phyloP scores from a whole-genome alignment of 2,113 vertebrate species.

The Nerophis ophidion region DNA sequence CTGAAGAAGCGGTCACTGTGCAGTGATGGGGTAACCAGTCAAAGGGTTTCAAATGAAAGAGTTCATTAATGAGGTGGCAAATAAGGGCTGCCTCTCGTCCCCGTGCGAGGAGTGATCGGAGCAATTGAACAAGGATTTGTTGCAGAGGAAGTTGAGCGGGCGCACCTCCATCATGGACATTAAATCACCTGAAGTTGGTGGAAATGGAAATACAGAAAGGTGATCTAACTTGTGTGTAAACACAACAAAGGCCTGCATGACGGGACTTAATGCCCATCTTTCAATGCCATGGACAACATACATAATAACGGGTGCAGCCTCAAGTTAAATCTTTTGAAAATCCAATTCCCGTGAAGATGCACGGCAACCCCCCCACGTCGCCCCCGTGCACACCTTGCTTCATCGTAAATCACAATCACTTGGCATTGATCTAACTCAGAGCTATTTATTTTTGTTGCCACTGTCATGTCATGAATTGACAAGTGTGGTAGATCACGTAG shows the following conservation, averaged over 20 bases:
- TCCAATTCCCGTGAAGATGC: slow-evolving; percentile 62
- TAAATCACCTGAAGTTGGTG: slow-evolving; percentile 54
- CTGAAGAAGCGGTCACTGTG: slow-evolving; percentile 57
- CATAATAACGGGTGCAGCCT: slow-evolving; percentile 39
- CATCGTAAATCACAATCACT: slow-evolving; percentile 38
- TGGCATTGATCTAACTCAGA: slow-evolving; percentile 61
- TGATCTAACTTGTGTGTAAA: slow-evolving; percentile 20
- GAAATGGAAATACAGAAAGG: slow-evolving; percentile 28
- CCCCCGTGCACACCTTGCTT: neutral
- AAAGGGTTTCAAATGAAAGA: slow-evolving; percentile 61
- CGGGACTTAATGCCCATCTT: slow-evolving; percentile 36
- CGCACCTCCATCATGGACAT: slow-evolving; percentile 46
- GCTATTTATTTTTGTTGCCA: slow-evolving; percentile 62
- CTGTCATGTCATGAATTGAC: slow-evolving; percentile 48
- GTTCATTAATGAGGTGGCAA: slow-evolving; percentile 59
- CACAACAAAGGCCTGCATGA: slow-evolving; percentile 2
- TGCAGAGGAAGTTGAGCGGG: slow-evolving; percentile 24
- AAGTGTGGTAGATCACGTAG: slow-evolving; percentile 46
- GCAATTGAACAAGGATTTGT: slow-evolving; percentile 61
- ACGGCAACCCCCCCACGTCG: slow-evolving; percentile 34
- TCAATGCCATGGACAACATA: slow-evolving; percentile 33
- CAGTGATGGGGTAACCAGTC: slow-evolving; percentile 53
- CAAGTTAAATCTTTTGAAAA: slow-evolving; percentile 61
- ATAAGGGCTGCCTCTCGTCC: slow-evolving; percentile 50
- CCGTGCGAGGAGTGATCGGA: slow-evolving; percentile 45